Conservation (phyloP, 2,797 vertebrate species). For the Hylomyscus alleni region DNA sequence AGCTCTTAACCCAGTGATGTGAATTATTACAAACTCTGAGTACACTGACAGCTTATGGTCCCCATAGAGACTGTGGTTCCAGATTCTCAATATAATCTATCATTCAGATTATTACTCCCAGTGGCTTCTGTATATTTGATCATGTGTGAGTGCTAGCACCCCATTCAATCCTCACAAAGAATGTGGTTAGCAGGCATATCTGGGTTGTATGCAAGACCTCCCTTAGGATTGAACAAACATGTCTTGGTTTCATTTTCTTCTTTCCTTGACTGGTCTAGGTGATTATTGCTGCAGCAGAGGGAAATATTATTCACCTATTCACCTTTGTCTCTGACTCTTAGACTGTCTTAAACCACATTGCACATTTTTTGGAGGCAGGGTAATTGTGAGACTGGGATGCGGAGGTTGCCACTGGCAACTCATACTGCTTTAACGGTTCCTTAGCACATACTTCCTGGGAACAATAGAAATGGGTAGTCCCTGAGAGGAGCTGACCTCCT, state of each 20-base stretch:
- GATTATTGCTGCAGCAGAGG: constrained; percentile 91
- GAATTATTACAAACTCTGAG: constrained; percentile 67
- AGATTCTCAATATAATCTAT: constrained; percentile 57
- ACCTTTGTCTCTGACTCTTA: constrained; percentile 55
- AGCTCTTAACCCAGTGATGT: constrained; percentile 61
- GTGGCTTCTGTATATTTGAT: constrained; percentile 31
- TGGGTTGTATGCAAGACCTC: constrained; percentile 50
- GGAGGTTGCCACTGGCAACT: constrained; percentile 13
- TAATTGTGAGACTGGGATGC: constrained; percentile 32
- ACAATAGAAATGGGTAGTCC: background rate
- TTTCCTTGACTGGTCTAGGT: constrained; percentile 94
- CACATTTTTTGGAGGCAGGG: background rate
- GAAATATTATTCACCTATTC: constrained; percentile 84
- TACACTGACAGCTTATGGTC: constrained; percentile 50
- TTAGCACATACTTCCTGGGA: background rate
- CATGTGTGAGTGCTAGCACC: constrained; percentile 34
- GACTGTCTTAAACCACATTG: background rate
- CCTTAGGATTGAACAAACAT: constrained; percentile 73
- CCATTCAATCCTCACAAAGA: background rate
- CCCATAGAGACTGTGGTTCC: constrained; percentile 61
- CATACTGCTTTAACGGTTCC: constrained; percentile 25
- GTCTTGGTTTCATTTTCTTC: constrained; percentile 86
- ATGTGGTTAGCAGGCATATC: constrained; percentile 66
- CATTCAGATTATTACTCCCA: constrained; percentile 37
- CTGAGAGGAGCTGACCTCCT: background rate